Conservation (phyloP, 2,797 vertebrate species). For the Threskiornis aethiopicus region DNA sequence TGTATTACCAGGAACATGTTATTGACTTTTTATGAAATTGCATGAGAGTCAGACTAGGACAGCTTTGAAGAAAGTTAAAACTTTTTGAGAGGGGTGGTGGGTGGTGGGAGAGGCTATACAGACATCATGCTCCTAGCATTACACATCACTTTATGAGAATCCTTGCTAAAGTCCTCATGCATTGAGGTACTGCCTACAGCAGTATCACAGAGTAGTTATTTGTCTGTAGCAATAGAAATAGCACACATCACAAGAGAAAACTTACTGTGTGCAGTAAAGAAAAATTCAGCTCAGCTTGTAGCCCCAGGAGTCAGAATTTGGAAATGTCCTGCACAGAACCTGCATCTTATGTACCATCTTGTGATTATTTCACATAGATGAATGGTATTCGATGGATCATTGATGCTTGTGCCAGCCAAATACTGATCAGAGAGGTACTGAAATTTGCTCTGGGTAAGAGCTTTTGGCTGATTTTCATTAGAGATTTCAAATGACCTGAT, state of each 20-base stretch:
- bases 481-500: background rate
- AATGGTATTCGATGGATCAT: background rate
- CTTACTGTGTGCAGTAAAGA: background rate
- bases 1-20: background rate
- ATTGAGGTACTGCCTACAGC: background rate
- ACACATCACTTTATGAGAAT: background rate
- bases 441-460: background rate
- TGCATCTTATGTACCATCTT: background rate
- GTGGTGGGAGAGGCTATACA: background rate
- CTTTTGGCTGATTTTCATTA: background rate
- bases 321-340: background rate
- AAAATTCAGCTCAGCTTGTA: background rate
- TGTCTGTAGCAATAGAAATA: background rate
- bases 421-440: background rate
- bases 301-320: background rate
- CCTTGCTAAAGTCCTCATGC: background rate
- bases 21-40: background rate
- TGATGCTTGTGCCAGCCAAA: background rate
- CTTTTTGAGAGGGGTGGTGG: background rate
- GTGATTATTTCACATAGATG: background rate
- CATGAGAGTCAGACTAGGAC: background rate
- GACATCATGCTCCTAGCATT: background rate
- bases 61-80: background rate
- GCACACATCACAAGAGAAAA: background rate
- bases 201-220: background rate